Percentiles rank a stretch among this genome's conserved stretches.
Evolutionary conservation across 2,797 vertebrate species (phyloP).

Genomic region (Pipistrellus pipistrellus): DNA sequence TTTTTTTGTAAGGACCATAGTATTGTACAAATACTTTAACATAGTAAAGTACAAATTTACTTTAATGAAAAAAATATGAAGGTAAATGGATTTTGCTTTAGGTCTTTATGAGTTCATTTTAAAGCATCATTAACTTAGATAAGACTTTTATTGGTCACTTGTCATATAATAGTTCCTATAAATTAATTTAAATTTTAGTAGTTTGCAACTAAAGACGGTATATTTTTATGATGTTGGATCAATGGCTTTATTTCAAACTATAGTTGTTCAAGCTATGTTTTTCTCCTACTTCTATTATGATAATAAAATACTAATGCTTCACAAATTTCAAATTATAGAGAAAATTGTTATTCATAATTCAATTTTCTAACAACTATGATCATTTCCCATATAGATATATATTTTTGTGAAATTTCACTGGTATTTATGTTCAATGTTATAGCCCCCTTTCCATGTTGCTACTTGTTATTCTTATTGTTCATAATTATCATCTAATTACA

Average conservation of each 20-base stretch:
- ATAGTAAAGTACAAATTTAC: conserved; percentile 64
- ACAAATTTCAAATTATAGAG: conserved; percentile 42
- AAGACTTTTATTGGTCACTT: conserved; percentile 50
- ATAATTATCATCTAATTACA: neutral
- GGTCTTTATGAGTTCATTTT: conserved; percentile 40
- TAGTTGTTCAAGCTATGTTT: conserved; percentile 64
- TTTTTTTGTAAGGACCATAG: conserved; percentile 71
- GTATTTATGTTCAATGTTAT: neutral
- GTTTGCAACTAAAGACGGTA: conserved; percentile 57
- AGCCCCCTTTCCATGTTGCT: neutral
- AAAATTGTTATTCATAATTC: conserved; percentile 23
- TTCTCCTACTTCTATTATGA: conserved; percentile 34
- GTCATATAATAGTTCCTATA: conserved; percentile 61
- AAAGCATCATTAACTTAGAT: conserved; percentile 48
- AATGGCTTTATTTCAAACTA: conserved; percentile 60
- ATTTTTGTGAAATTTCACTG: conserved; percentile 21
- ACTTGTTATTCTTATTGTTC: conserved; percentile 24
- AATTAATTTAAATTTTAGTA: conserved; percentile 61
- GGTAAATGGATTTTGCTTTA: conserved; percentile 64
- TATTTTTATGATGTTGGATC: conserved; percentile 64
- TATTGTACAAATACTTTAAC: neutral
- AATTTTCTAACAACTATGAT: neutral
- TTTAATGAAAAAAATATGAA: conserved; percentile 69
- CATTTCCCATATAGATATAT: neutral
- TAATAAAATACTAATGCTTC: conserved; percentile 53